phyloP scores from a whole-genome alignment of 2,888 invertebrate genomes.

The Lordiphosa fenestrarum region DNA sequence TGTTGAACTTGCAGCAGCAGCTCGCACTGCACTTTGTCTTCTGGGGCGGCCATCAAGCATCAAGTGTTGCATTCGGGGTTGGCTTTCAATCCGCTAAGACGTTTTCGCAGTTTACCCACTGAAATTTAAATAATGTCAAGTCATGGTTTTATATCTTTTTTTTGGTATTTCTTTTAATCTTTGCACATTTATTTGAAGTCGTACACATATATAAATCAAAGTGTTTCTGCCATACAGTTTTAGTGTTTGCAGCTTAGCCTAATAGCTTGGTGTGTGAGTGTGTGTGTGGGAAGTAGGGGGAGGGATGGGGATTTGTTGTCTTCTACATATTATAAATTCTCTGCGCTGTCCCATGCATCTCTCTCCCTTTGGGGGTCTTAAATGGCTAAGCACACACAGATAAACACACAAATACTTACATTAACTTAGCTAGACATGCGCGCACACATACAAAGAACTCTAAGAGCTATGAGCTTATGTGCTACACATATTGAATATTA shows the following conservation, averaged over 20 bases:
- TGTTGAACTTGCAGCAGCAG: slow-evolving; percentile 20
- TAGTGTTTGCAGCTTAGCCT: slow-evolving; percentile 29
- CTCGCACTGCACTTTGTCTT: slow-evolving; percentile 29
- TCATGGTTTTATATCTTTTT: slow-evolving; percentile 18
- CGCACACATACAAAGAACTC: slow-evolving; percentile 30
- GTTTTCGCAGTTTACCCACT: slow-evolving; percentile 2
- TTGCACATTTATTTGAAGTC: slow-evolving; percentile 22
- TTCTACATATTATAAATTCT: slow-evolving; percentile 27
- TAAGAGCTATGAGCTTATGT: slow-evolving; percentile 39
- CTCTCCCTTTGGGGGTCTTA: slow-evolving; percentile 21
- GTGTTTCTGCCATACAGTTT: slow-evolving; percentile 23
- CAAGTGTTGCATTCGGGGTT: slow-evolving; percentile 30
- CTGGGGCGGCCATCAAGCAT: slow-evolving; percentile 50
- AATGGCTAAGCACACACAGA: slow-evolving; percentile 24
- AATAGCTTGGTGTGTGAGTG: slow-evolving; percentile 9
- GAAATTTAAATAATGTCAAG: slow-evolving; percentile 38
- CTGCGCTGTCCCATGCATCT: slow-evolving; percentile 22
- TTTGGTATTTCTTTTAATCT: slow-evolving; percentile 26
- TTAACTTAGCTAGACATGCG: slow-evolving; percentile 16
- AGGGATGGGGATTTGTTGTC: neutral
- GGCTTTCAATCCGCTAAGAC: slow-evolving; percentile 2
- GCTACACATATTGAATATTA: slow-evolving; percentile 59
- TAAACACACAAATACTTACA: slow-evolving; percentile 22
- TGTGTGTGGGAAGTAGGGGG: neutral
- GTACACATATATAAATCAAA: slow-evolving; percentile 28